These are phyloP conservation scores for Eulithis prunata DNA, from an alignment of 2,888 invertebrate genomes.

Conservation along the genomic window DNA sequence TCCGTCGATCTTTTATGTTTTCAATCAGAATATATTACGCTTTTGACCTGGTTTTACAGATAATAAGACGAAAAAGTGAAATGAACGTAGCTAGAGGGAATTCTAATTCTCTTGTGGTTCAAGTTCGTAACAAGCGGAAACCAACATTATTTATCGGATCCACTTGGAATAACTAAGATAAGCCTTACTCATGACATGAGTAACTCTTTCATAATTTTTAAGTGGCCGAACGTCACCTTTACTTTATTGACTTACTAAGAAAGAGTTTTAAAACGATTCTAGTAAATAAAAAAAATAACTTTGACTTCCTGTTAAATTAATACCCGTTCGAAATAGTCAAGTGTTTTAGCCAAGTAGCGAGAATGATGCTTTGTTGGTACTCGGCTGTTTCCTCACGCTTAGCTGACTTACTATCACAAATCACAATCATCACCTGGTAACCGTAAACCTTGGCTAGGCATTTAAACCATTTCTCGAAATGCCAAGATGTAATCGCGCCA, in stretches of 20 bases:
- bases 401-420: background rate
- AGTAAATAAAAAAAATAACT: too few species aligned
- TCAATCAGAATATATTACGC: constrained; percentile 42
- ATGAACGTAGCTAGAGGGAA: constrained; percentile 21
- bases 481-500: constrained; percentile 31
- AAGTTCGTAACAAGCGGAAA: constrained; percentile 8
- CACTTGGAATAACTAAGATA: background rate
- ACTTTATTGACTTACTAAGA: background rate
- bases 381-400: background rate
- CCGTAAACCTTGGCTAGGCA: constrained; percentile 7
- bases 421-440: background rate
- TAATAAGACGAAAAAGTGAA: constrained; percentile 24
- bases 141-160: background rate
- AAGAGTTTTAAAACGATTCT: too few species aligned
- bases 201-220: background rate
- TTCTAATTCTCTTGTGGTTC: constrained; percentile 19
- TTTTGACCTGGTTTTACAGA: constrained; percentile 32
- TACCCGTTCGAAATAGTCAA: background rate
- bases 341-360: background rate
- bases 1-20: constrained; percentile 40
- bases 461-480: constrained; percentile 6
- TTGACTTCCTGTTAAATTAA: background rate
- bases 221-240: background rate
- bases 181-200: background rate
- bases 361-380: background rate